Evolutionary conservation across 2,888 invertebrate genomes (phyloP).

Genomic region (Oxytorus armatus): DNA sequence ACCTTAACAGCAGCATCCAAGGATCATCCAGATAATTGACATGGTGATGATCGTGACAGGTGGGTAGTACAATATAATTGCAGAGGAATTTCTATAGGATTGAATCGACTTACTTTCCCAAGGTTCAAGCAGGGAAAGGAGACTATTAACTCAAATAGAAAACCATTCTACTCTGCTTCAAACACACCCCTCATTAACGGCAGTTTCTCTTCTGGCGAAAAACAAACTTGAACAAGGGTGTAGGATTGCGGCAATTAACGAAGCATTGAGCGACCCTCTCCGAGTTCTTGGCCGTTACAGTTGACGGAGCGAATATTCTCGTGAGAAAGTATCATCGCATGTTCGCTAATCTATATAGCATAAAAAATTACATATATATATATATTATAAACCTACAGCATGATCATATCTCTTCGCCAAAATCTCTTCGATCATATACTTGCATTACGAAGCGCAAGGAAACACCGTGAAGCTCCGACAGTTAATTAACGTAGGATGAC

Average conservation of each 20-base stretch:
- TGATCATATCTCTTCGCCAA: too few relatives aligned
- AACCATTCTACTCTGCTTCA: not conserved
- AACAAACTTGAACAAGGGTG: conserved; percentile 26
- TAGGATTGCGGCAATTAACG: conserved; percentile 16
- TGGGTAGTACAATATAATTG: too few relatives aligned
- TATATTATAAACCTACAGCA: conserved; percentile 19
- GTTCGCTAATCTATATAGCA: not conserved
- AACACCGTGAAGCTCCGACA: conserved; percentile 60
- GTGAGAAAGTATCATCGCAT: conserved; percentile 4
- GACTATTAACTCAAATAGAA: conserved; percentile 24
- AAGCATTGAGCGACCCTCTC: not conserved
- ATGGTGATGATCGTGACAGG: too few relatives aligned
- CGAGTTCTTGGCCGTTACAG: not conserved
- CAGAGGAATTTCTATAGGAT: too few relatives aligned
- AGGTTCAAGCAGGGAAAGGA: conserved; percentile 4
- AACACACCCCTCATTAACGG: not conserved
- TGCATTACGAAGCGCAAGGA: conserved; percentile 40
- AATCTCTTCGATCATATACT: conserved; percentile 51
- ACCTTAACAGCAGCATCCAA: too few relatives aligned
- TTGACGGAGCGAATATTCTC: conserved; percentile 16
- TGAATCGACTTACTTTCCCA: not conserved
- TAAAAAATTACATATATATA: too few relatives aligned
- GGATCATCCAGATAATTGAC: too few relatives aligned
- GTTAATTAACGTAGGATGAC: conserved; percentile 61
- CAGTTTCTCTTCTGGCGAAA: conserved; percentile 8